Evolutionary conservation across 2,113 vertebrate species (phyloP), one percentile per base, ranked within the genome.

Genomic region (Python bivittatus): DNA sequence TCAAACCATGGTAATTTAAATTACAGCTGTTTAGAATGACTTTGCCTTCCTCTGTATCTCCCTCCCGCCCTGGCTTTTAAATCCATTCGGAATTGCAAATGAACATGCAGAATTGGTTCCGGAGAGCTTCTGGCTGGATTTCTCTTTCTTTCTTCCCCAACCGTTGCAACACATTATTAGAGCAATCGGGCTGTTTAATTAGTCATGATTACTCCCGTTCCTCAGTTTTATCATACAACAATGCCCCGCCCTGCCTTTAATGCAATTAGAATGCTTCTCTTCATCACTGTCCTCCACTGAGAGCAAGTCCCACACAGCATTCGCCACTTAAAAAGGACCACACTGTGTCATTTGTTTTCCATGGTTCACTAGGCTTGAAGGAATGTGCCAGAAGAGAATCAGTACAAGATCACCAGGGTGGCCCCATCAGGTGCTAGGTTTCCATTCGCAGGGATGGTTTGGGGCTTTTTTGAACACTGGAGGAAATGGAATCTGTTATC

Each of bases 21-120:
- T 96, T 96, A 96, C 94, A 96, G 95, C 94, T 96, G 96, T 94
- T 96, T 94, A 93, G 94, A 92, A 95, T 95, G 96, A 94, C 94
- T 95, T 96, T 94, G 94, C 95, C 91, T n/a, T 86, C 0, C 33
- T 79, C 33, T 42, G 72, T 42, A 22, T 79, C 17, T 79, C 72
- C 72, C 72, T 79, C 72, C 72, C 9, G 72, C 72, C 22, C 38
- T 79, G 72, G 72, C 72, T 54, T 54, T 56, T 13, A 94, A 94
- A 83, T 38, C 93, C 90, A 91, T 25, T 93, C 0, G 56, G 96
- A 94, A 94, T 93, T 96, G 95, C 90, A 95, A 95, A 94, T 90
- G 93, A 94, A 95, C 54, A 94, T 0, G 0, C 56, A 60, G 93
- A 72, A 96, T 94, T 93, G 95, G 72, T 88, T 94, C 95, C 85